Conservation (phyloP, 2,888 invertebrate species). For the Ectropis crepuscularia region DNA sequence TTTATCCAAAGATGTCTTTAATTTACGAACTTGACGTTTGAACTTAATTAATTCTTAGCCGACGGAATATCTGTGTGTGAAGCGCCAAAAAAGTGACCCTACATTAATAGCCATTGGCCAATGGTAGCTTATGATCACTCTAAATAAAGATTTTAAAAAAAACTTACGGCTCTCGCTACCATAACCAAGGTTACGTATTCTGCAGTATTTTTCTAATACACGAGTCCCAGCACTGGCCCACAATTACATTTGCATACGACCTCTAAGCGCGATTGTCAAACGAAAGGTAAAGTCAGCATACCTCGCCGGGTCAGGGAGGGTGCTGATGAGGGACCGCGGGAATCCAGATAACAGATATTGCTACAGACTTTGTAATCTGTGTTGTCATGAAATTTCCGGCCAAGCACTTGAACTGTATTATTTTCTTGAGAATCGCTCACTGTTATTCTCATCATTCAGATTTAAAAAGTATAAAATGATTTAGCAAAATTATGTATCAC, state of each 20-base stretch:
- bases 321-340: conserved; percentile 37
- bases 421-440: conserved; percentile 1
- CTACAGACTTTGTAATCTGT: conserved; percentile 22
- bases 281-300: conserved; percentile 55
- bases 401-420: neutral
- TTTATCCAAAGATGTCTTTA: too few species aligned
- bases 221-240: conserved; percentile 64
- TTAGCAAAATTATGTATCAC: too few species aligned
- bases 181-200: conserved; percentile 53
- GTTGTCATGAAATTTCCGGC: conserved; percentile 16
- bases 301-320: conserved; percentile 11
- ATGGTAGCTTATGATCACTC: too few species aligned
- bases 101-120: too few species aligned
- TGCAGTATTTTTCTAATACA: conserved; percentile 73
- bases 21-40: too few species aligned
- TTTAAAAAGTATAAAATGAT: too few species aligned
- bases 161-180: too few species aligned
- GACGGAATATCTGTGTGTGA: too few species aligned
- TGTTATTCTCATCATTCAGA: too few species aligned
- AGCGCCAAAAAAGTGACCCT: too few species aligned
- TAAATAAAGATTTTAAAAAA: too few species aligned
- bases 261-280: conserved; percentile 58
- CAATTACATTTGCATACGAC: conserved; percentile 79
- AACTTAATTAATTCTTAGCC: too few species aligned
- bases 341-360: conserved; percentile 21